Evolutionary conservation across 2,888 invertebrate genomes (phyloP).

Genomic region (Cheilosia grossa): DNA sequence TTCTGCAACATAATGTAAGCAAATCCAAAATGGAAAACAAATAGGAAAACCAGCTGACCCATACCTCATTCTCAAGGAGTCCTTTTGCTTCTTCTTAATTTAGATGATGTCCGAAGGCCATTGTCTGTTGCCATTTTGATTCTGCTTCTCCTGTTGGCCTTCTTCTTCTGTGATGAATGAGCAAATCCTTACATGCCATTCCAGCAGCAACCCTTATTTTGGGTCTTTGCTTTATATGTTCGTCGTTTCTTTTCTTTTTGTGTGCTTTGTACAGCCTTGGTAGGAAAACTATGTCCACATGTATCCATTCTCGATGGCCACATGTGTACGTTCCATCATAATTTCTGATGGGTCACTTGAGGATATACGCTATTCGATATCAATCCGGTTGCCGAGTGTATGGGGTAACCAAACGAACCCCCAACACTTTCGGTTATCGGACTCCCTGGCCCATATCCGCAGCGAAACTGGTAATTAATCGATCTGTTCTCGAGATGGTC

Average conservation of each 20-base stretch:
- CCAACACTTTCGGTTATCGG: constrained; percentile 44
- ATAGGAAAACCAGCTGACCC: constrained; percentile 68
- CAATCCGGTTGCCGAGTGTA: constrained; percentile 41
- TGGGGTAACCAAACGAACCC: constrained; percentile 20
- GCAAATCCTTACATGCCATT: constrained; percentile 59
- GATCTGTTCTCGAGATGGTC: constrained; percentile 62
- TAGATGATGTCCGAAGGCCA: constrained; percentile 70
- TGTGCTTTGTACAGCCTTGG: constrained; percentile 21
- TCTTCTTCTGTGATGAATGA: constrained; percentile 68
- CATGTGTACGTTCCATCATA: constrained; percentile 74
- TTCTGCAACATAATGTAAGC: constrained; percentile 63
- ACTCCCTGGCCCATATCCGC: background rate
- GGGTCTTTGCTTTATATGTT: constrained; percentile 4
- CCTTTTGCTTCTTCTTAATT: constrained; percentile 34
- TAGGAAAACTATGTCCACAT: constrained; percentile 29
- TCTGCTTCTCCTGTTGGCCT: constrained; percentile 44
- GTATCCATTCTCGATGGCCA: constrained; percentile 52
- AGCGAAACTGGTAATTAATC: constrained; percentile 65
- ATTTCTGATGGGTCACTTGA: constrained; percentile 74
- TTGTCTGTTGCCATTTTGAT: constrained; percentile 72
- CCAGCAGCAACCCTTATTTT: constrained; percentile 67
- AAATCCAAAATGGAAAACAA: constrained; percentile 59
- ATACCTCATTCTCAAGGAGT: constrained; percentile 38
- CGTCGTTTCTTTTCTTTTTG: constrained; percentile 8
- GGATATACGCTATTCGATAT: constrained; percentile 68